Evolutionary conservation across 1,140 invertebrate genomes (phyloP).

Genomic region (Saccostrea echinata): DNA sequence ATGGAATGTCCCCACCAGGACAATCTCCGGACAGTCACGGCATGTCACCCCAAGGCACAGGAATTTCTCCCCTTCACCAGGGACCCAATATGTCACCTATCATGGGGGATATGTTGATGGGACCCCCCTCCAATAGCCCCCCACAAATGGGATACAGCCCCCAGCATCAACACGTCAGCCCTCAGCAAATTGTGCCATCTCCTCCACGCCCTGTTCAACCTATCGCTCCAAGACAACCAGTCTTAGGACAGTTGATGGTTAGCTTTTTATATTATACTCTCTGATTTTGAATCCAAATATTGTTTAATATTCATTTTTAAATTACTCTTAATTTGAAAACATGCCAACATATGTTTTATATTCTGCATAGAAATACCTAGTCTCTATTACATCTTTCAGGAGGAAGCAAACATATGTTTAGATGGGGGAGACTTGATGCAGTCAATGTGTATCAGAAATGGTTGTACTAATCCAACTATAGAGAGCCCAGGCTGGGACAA

Average conservation of each 20-base stretch:
- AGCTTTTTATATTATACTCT: background rate
- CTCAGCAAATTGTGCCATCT: conserved; percentile 6
- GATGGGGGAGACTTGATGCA: conserved; percentile 48
- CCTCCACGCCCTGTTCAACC: conserved; percentile 38
- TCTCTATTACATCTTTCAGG: conserved; percentile 26
- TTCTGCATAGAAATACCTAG: too few species aligned
- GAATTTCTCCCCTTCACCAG: conserved; percentile 42
- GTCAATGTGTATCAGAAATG: conserved; percentile 84
- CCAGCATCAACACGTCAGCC: conserved; percentile 30
- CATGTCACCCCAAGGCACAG: conserved; percentile 46
- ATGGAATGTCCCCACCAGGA: conserved; percentile 30
- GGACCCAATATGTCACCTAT: conserved; percentile 43
- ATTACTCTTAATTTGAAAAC: background rate
- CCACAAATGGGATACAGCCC: conserved; percentile 49
- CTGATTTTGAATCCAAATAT: too few species aligned
- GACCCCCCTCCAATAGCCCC: conserved; percentile 26
- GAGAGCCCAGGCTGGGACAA: conserved; percentile 97
- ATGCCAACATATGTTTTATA: too few species aligned
- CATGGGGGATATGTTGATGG: conserved; percentile 50
- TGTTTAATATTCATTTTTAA: too few species aligned
- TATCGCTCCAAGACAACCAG: conserved; percentile 44
- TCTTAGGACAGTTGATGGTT: conserved; percentile 51
- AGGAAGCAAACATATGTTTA: conserved; percentile 82
- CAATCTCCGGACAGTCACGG: conserved; percentile 41
- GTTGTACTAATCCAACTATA: conserved; percentile 94